Evolutionary conservation across 35 echinoderm and acorn worm genomes (phyloP).

Genomic region (Heliocidaris tuberculata): DNA sequence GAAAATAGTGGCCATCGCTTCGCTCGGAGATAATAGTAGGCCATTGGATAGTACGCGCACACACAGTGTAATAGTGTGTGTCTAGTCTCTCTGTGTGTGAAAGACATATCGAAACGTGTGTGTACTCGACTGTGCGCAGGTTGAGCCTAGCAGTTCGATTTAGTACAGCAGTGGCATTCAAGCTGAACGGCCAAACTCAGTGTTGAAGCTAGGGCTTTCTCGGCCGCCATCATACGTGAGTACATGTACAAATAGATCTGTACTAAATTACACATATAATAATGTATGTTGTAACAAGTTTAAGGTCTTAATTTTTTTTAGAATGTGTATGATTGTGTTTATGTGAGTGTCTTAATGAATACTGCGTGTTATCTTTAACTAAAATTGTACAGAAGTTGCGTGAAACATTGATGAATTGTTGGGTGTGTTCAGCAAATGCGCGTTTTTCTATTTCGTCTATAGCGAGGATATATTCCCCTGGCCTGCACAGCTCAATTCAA

Average conservation of each 20-base stretch:
- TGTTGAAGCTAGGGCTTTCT: neutral
- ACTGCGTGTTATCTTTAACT: neutral
- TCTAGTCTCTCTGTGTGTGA: neutral
- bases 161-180: constrained; percentile 33
- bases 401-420: neutral
- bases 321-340: neutral
- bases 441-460: neutral
- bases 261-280: neutral
- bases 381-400: neutral
- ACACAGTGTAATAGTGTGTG: neutral
- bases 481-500: neutral
- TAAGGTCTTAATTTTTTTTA: neutral
- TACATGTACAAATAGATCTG: neutral
- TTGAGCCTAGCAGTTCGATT: neutral
- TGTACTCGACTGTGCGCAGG: neutral
- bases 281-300: neutral
- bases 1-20: neutral
- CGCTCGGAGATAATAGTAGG: neutral
- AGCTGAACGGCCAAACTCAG: constrained; percentile 13
- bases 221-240: constrained; percentile 30
- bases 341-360: neutral
- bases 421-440: neutral
- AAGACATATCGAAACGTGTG: neutral
- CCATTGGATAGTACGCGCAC: neutral
- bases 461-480: too few relatives aligned